A percentile compares a stretch with the other conserved stretches of the same genome.
These are phyloP conservation scores for Dermatemys mawii DNA, from an alignment of 2,113 vertebrate genomes.

Conservation along the genomic window DNA sequence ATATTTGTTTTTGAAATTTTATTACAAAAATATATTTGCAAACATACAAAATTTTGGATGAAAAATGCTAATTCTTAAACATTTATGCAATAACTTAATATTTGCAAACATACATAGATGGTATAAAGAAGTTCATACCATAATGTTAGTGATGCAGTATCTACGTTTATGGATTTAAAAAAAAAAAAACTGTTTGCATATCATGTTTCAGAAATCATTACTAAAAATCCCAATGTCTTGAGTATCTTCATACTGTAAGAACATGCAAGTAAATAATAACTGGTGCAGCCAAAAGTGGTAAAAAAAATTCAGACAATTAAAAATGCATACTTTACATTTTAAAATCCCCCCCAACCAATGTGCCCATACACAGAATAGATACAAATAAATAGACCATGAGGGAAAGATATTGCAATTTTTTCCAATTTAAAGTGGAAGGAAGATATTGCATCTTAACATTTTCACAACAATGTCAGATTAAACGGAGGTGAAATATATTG, in stretches of 20 bases:
- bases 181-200: constrained; percentile 45
- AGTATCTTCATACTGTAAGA: constrained; percentile 23
- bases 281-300: constrained; percentile 52
- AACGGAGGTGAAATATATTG: constrained; percentile 75
- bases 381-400: constrained; percentile 70
- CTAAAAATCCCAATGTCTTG: constrained; percentile 20
- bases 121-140: constrained; percentile 77
- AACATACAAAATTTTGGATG: constrained; percentile 86
- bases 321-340: constrained; percentile 45
- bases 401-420: constrained; percentile 64
- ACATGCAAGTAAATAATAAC: constrained; percentile 53
- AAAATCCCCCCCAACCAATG: constrained; percentile 25
- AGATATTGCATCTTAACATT: constrained; percentile 79
- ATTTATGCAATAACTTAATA: constrained; percentile 85
- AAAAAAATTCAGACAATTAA: constrained; percentile 49
- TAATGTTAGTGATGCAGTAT: constrained; percentile 77
- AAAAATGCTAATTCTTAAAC: constrained; percentile 84
- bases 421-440: constrained; percentile 59
- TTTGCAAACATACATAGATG: constrained; percentile 83
- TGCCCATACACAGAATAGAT: constrained; percentile 52
- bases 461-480: constrained; percentile 64
- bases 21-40: constrained; percentile 90
- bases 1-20: constrained; percentile 83
- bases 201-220: constrained; percentile 28
- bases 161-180: constrained; percentile 48